Evolutionary conservation across 2,113 vertebrate genomes (phyloP), one percentile per base, ranked within the genome.

Genomic region (Nycticryphes semicollaris): DNA sequence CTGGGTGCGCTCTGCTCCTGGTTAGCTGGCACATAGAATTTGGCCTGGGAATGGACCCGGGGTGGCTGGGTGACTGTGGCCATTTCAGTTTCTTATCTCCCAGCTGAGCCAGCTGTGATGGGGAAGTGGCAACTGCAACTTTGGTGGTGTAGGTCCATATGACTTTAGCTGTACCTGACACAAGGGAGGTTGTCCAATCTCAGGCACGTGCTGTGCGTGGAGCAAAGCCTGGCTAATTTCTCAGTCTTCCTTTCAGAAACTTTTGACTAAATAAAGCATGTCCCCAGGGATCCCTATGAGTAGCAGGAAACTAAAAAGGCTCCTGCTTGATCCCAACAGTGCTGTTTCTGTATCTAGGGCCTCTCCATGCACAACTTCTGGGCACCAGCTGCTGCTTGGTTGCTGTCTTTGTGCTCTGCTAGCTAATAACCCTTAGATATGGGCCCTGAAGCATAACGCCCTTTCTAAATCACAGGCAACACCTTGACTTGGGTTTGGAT

Each of bases 381-480:
- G 62, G 3, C 62, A 60, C 27, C 47, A 62, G 77, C 37, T 89
- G 84, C 91, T 80, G 66, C 64, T 81, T 2, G 2, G 73, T 62
- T 24, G 8, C 56, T 73, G 50, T 37, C 70, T 92, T 78, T n/a
- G 89, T 76, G 66, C 70, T 78, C 73, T 11, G 5, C 53, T 79
- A 48, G 57, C 83, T 63, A 31, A 64, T 12, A 90, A 81, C 76
- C 88, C 66, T 92, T 35, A 72, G 76, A 22, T 18, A 30, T 1
- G 54, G 74, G 91, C 41, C 84, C 81, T 67, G 81, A 96, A 76
- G 80, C 84, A 50, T 72, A 79, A 95, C 17, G 24, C 74, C 70
- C 74, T 89, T 89, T 59, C 77, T 94, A 94, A 97, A 96, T 96
- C 87, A 91, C 74, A 74, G 70, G 45, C 7, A 28, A 76, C 57